Base-by-base conservation (phyloP, 2,113 vertebrate genomes). In the Triplophysa dalaica region DNA sequence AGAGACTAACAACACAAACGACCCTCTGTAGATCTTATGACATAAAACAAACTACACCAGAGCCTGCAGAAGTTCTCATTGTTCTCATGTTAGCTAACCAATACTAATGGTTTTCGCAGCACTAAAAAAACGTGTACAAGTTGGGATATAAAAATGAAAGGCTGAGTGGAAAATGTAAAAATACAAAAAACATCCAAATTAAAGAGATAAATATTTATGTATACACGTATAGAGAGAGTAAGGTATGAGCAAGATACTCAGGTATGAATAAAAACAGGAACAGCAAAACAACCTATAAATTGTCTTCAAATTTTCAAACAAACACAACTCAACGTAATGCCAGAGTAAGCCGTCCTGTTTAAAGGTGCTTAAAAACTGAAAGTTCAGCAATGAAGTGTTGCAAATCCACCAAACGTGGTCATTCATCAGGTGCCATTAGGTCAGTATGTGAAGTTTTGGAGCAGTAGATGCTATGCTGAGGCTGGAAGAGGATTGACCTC, bases 361-460 rank as follows among this genome's bases (percentile, higher is more conserved):
- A 56, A 58, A 58, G 7, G 19, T 6, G 1, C 12, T n/a, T 22
- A 33, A 72, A 29, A 29, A 29, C 17, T 52, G 21, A 69, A 69
- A 14, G 9, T 52, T 29, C 1, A 70, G 45, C 50, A 50, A 69
- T 50, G 67, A 69, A 26, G 16, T 54, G 68, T 7, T 29, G 68
- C 68, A 70, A 70, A 70, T 54, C 24, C 45, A 50, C 8, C 16
- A 54, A 70, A 54, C 10, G 48, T 70, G 67, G 45, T 4, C 2
- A 4, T 70, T 54, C 33, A 29, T 70, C 48, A 70, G 50, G 26
- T 56, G 69, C 69, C 17, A 70, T 70, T 70, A 70, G 26, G 50
- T 70, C 70, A 78, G 81, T 87, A 85, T 84, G 88, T 86, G 88
- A 86, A 89, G 90, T 88, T 91, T 78, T 90, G 89, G 69, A 56